These are phyloP conservation scores for Schrankia costaestrigalis DNA, from an alignment of 2,888 invertebrate genomes.

Conservation along the genomic window DNA sequence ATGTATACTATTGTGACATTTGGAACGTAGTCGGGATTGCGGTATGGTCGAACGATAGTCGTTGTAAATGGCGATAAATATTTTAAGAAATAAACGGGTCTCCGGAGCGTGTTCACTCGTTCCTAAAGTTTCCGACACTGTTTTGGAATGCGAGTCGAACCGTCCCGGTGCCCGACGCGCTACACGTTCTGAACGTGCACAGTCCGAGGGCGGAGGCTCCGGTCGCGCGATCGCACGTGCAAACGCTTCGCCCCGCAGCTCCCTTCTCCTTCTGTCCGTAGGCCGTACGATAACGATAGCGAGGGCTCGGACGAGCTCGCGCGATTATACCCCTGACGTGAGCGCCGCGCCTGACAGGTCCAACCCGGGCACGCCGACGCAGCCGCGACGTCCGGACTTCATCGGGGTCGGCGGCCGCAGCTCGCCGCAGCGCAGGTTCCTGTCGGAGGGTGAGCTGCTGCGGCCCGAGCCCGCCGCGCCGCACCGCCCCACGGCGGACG, in stretches of 20 bases:
- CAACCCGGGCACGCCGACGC: constrained; percentile 95
- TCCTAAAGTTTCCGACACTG: too few species aligned
- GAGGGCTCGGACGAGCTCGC: constrained; percentile 78
- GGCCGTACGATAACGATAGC: constrained; percentile 79
- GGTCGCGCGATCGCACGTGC: constrained; percentile 61
- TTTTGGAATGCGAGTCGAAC: too few species aligned
- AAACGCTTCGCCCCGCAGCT: constrained; percentile 78
- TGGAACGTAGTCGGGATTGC: constrained; percentile 29
- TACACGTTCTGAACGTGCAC: constrained; percentile 52
- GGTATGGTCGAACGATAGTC: constrained; percentile 30
- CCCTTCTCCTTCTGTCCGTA: constrained; percentile 80
- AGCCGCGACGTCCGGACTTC: constrained; percentile 93
- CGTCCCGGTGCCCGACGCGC: constrained; percentile 9
- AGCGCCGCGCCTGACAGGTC: constrained; percentile 85
- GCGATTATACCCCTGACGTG: constrained; percentile 79
- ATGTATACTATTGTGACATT: constrained; percentile 18
- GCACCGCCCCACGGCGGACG: constrained; percentile 82
- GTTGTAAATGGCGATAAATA: constrained; percentile 26
- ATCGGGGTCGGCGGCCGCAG: constrained; percentile 86
- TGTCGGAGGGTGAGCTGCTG: constrained; percentile 90
- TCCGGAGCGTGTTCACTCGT: constrained; percentile 19
- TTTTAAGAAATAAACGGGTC: constrained; percentile 6
- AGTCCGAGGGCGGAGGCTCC: constrained; percentile 44
- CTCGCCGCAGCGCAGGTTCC: constrained; percentile 88
- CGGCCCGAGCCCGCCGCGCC: constrained; percentile 87